phyloP scores from a whole-genome alignment of 2,888 invertebrate species.

The Spisula subtruncata region DNA sequence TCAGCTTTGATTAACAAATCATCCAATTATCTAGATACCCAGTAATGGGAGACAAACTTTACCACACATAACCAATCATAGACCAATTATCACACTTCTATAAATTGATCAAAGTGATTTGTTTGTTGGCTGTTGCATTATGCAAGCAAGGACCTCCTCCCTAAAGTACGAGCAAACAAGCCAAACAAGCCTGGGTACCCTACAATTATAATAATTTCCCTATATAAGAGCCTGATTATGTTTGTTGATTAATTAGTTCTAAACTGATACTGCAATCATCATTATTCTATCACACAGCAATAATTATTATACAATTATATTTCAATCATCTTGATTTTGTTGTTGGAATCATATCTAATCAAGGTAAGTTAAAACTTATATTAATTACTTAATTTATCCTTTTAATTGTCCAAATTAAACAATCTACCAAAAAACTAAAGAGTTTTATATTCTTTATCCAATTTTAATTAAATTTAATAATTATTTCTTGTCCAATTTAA shows the following conservation, averaged over 20 bases:
- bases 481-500: no score
- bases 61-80: constrained; percentile 8
- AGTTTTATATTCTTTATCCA: no score
- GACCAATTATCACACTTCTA: constrained; percentile 20
- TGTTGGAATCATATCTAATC: neutral
- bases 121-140: neutral
- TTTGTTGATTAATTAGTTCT: constrained; percentile 14
- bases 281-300: neutral
- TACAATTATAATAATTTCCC: constrained; percentile 3
- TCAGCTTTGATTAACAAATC: constrained; percentile 37
- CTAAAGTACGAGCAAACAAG: constrained; percentile 16
- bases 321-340: neutral
- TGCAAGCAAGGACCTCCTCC: neutral
- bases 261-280: neutral
- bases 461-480: no score
- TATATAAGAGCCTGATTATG: neutral
- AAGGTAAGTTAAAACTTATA: neutral
- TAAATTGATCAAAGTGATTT: neutral
- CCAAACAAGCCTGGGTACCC: neutral
- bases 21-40: constrained; percentile 22
- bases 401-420: neutral
- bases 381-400: neutral
- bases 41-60: constrained; percentile 44
- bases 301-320: neutral
- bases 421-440: no score